A percentile compares a stretch with the other conserved stretches of the same genome.
These are phyloP conservation scores for Drosophila jambulina DNA, from an alignment of 1,140 invertebrate genomes.

Conservation along the genomic window DNA sequence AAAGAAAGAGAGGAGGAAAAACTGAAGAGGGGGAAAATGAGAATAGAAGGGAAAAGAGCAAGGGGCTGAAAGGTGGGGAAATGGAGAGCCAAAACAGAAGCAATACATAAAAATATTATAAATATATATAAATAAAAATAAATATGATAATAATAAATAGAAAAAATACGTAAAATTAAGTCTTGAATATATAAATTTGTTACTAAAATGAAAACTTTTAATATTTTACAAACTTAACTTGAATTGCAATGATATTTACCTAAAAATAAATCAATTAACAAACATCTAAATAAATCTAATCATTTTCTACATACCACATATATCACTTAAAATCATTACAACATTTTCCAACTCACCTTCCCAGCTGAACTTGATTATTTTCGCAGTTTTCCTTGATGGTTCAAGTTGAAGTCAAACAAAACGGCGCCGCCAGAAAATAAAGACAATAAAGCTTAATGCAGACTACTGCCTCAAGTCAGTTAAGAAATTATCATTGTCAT, in stretches of 20 bases:
- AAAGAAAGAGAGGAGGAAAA: neutral
- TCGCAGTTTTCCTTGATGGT: slow-evolving; percentile 28
- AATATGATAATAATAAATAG: no score
- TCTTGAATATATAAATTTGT: neutral
- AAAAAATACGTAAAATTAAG: neutral
- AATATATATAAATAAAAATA: neutral
- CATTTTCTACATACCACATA: neutral
- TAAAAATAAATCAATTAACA: neutral
- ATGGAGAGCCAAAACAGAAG: no score
- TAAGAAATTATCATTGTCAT: slow-evolving; percentile 45
- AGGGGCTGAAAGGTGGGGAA: neutral
- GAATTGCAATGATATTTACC: neutral
- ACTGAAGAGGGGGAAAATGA: no score
- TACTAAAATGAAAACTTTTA: neutral
- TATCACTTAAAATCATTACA: neutral
- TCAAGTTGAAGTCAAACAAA: slow-evolving; percentile 40
- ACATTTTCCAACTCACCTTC: slow-evolving; percentile 4
- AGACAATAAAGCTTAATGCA: slow-evolving; percentile 8
- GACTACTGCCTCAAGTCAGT: slow-evolving; percentile 12
- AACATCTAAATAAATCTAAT: neutral
- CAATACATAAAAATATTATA: neutral
- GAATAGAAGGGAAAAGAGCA: no score
- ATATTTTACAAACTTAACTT: neutral
- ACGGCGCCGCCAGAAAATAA: slow-evolving; percentile 1
- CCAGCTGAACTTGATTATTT: slow-evolving; percentile 38